Base-by-base conservation (phyloP, 2,888 invertebrate genomes). In the Sarcophaga caerulescens region DNA sequence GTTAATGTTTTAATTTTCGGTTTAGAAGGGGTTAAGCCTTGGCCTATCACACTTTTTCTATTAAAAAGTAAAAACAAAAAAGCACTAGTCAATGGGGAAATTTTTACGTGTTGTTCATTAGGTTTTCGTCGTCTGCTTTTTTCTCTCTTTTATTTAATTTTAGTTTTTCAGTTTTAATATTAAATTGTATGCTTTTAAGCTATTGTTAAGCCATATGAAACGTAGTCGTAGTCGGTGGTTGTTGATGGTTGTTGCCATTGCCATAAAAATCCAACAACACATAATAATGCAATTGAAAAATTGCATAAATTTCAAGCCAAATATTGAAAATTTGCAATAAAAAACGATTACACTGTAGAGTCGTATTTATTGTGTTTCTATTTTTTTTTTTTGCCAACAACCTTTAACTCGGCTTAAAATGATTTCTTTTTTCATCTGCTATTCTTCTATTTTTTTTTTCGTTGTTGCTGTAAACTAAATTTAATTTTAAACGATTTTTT, bases 281-380 rank as follows among this genome's bases (percentile, higher is more conserved):
- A 74, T 63, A 57, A 75, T 68, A 84, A 78, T 86, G 86, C 81
- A 86, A 81, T 84, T 86, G 81, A 71, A 84, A 81, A 86, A 86
- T 79, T 84, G 81, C 74, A 86, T 84, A 81, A 81, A 81, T 78
- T 86, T 75, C 44, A 80, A 60, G 11, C 77, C 17, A 66, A 45
- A 73, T 77, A 82, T 82, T 63, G 66, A 2, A 68, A 70, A 82
- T 79, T 81, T 66, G 44, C 19, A 65, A 78, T 70, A 35, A 35
- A 35, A 35, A 35, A 8, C 35, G 35, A 35, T 35, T 35, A 35
- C 35, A 35, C 35, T 35, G 8, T 35, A 35, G 35, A 35, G 35
- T 35, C 35, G 35, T 35, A 35, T 8, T 35, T 35, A 35, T 10
- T 35, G 35, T 35, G 35, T 35, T 35, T 71, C 66, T 1, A 21